Evolutionary conservation across 2,888 invertebrate genomes (phyloP).

Genomic region (Theretra japonica): DNA sequence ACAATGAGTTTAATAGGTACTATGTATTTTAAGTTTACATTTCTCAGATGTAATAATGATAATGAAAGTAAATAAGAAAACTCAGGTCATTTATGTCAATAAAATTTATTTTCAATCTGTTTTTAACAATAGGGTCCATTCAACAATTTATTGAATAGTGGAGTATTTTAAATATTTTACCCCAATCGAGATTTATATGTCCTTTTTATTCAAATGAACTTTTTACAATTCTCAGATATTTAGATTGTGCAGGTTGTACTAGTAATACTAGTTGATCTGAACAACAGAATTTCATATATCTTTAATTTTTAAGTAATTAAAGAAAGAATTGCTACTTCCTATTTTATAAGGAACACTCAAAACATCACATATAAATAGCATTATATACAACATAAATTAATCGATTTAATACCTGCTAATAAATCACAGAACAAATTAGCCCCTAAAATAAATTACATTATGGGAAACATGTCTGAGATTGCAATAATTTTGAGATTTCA

Average conservation of each 20-base stretch:
- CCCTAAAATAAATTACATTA: slow-evolving; percentile 41
- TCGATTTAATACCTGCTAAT: slow-evolving; percentile 54
- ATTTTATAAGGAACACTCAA: neutral
- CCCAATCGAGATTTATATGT: neutral
- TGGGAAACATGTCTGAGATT: slow-evolving; percentile 45
- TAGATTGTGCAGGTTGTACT: too few species aligned
- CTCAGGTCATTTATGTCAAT: neutral
- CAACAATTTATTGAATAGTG: neutral
- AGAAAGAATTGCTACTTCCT: neutral
- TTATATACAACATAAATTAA: slow-evolving; percentile 41
- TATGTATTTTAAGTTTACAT: too few species aligned
- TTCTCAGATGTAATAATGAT: too few species aligned
- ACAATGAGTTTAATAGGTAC: too few species aligned
- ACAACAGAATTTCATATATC: neutral
- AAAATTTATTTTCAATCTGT: neutral
- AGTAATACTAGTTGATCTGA: neutral
- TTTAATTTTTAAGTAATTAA: neutral
- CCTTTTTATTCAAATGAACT: neutral
- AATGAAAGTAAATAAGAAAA: neutral
- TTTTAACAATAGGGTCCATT: neutral
- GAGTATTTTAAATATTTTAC: neutral
- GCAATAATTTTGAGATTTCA: slow-evolving; percentile 43
- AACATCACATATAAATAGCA: slow-evolving; percentile 21
- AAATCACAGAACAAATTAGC: slow-evolving; percentile 61
- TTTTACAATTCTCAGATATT: neutral